Evolutionary conservation across 2,797 vertebrate species (phyloP).

Genomic region (Orestias chungarensis): DNA sequence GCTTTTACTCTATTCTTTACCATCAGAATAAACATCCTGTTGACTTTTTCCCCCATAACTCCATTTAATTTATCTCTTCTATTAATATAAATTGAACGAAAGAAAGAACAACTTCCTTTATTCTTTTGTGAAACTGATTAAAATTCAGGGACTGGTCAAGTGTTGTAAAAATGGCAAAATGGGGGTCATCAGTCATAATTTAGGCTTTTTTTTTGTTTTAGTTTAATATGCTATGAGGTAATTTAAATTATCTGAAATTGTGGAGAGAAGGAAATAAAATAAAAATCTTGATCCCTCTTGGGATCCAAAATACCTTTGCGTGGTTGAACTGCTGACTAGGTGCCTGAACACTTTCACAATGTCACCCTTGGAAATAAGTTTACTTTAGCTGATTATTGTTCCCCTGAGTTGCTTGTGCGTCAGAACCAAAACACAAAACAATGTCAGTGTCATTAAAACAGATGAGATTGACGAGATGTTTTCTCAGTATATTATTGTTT

Average conservation of each 20-base stretch:
- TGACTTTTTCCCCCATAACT: too few species aligned
- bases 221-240: neutral
- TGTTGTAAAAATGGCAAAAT: neutral
- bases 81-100: too few species aligned
- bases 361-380: too few species aligned
- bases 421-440: too few species aligned
- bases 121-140: neutral
- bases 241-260: neutral
- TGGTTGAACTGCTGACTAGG: too few species aligned
- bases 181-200: neutral
- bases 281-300: neutral
- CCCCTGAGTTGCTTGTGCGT: too few species aligned
- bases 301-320: too few species aligned
- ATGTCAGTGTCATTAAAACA: neutral
- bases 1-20: too few species aligned
- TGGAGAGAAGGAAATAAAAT: neutral
- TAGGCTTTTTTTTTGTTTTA: neutral
- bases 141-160: neutral
- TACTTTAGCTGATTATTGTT: too few species aligned
- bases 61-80: too few species aligned
- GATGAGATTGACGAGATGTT: neutral
- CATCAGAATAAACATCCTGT: too few species aligned
- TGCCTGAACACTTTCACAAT: too few species aligned
- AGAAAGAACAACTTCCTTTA: rapidly evolving
- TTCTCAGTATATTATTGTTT: neutral